Conservation (phyloP, 1,140 invertebrate species). For the Hormaphis cornu region DNA sequence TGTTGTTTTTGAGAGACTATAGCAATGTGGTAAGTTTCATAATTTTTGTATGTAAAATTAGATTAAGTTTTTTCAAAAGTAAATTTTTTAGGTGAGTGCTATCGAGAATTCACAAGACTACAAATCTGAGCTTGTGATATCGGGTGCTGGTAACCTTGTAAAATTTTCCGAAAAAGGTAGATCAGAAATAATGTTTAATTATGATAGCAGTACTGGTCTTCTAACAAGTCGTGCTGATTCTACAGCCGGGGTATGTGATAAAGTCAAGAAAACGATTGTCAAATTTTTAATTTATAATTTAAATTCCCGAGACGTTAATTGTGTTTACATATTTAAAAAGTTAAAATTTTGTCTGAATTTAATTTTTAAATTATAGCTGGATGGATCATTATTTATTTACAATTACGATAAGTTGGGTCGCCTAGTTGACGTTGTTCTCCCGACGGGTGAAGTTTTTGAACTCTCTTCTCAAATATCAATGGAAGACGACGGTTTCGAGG, state of each 20-base stretch:
- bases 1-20: constrained; percentile 82
- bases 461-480: constrained; percentile 60
- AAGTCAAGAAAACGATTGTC: not conserved
- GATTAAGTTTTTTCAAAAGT: not conserved
- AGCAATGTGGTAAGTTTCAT: constrained; percentile 59
- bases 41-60: not conserved
- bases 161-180: constrained; percentile 70
- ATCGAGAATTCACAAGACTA: constrained; percentile 90
- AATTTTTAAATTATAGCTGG: constrained; percentile 44
- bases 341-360: no score
- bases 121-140: constrained; percentile 80
- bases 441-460: constrained; percentile 77
- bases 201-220: constrained; percentile 70
- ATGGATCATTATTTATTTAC: constrained; percentile 78
- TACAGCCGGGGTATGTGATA: constrained; percentile 46
- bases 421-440: constrained; percentile 70
- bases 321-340: no score
- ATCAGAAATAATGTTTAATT: constrained; percentile 73
- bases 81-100: constrained; percentile 53
- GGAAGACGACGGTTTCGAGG: constrained; percentile 61
- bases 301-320: no score
- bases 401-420: constrained; percentile 79
- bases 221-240: constrained; percentile 60
- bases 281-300: no score
- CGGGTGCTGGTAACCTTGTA: constrained; percentile 72